phyloP scores from a whole-genome alignment of 2,113 vertebrate species.

The Gopherus flavomarginatus region DNA sequence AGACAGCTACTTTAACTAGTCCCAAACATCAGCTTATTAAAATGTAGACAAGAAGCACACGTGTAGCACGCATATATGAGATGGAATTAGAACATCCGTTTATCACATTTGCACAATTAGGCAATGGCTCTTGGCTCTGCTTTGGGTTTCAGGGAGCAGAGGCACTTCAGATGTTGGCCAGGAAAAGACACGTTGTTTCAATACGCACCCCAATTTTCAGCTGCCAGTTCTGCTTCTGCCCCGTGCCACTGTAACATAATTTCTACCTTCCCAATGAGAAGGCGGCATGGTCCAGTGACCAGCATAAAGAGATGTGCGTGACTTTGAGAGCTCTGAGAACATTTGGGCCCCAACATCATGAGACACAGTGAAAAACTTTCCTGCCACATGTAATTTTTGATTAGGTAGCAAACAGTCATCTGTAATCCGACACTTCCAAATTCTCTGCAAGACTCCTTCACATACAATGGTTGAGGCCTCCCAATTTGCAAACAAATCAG shows the following conservation, averaged over 20 bases:
- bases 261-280: background rate
- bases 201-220: background rate
- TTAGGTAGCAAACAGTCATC: background rate
- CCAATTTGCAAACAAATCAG: background rate
- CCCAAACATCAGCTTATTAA: constrained; percentile 60
- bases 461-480: background rate
- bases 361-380: background rate
- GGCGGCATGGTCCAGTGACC: background rate
- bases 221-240: background rate
- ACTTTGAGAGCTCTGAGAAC: background rate
- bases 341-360: fast-evolving
- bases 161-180: fast-evolving
- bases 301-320: fast-evolving
- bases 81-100: background rate
- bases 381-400: fast-evolving
- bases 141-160: background rate
- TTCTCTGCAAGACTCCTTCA: background rate
- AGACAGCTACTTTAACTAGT: constrained; percentile 59
- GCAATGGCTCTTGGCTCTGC: background rate
- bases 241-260: background rate
- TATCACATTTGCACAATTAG: background rate
- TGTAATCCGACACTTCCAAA: background rate
- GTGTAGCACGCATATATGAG: constrained; percentile 4
- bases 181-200: background rate
- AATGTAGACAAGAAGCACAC: constrained; percentile 23